A percentile compares a stretch with the other conserved stretches of the same genome.
phyloP scores from a whole-genome alignment of 2,113 vertebrate genomes.

The Hippocampus barbouri region DNA sequence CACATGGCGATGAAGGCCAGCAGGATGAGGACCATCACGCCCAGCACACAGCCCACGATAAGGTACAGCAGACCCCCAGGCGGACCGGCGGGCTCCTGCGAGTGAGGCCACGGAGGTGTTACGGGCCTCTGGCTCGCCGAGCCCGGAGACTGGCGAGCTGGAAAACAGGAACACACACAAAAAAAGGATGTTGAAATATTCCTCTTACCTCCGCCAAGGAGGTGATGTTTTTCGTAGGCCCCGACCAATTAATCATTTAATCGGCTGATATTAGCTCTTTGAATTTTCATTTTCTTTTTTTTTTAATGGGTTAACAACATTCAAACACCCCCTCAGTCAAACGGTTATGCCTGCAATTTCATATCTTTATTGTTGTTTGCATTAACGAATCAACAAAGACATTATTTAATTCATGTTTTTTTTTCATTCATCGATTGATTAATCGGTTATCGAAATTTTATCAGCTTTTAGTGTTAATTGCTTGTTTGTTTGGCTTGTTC shows the following conservation, averaged over 20 bases:
- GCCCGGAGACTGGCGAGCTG: constrained; percentile 79
- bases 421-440: too few relatives aligned
- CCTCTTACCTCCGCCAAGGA: not conserved
- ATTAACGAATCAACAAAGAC: too few relatives aligned
- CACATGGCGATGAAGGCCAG: constrained; percentile 94
- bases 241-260: too few relatives aligned
- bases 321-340: too few relatives aligned
- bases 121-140: constrained; percentile 72
- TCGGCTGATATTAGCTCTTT: too few relatives aligned
- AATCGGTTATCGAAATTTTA: too few relatives aligned
- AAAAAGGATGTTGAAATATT: too few relatives aligned
- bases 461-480: not conserved
- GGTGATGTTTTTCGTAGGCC: not conserved
- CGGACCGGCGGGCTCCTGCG: constrained; percentile 64
- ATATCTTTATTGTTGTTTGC: too few relatives aligned
- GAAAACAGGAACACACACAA: not conserved
- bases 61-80: constrained; percentile 83
- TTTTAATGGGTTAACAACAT: too few relatives aligned
- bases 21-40: constrained; percentile 91
- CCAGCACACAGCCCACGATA: constrained; percentile 88
- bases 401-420: too few relatives aligned
- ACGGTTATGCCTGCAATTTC: too few relatives aligned
- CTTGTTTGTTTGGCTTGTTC: not conserved
- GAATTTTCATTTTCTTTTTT: too few relatives aligned
- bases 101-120: constrained; percentile 74